Base-by-base conservation (phyloP, 2,113 vertebrate species). In the Athene noctua region DNA sequence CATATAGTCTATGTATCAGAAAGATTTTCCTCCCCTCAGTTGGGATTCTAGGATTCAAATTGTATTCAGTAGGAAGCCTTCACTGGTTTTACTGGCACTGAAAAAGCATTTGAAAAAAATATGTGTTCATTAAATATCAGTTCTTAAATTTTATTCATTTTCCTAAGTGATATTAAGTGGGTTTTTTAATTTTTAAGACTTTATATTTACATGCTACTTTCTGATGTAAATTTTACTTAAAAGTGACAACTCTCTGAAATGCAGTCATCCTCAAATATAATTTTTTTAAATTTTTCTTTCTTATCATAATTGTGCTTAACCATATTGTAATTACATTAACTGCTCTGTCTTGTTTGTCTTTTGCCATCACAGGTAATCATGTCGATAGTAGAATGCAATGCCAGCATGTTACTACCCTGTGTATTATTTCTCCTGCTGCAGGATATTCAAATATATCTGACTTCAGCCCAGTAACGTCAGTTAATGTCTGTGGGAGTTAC, bases 131-230 rank as follows among this genome's bases (percentile, higher is more conserved):
- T 87, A 44, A 90, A 95, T 73, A 57, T 36, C 13, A 81, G 36
- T 92, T 86, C 63, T 80, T 88, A 80, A 89, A 91, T 93, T 86
- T 81, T 88, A 79, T 74, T 92, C 7, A 22, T 73, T 94, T 82
- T 94, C 89, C 61, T 74, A 95, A 95, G 93, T 85, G 62, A 5
- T 21, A 89, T 71, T 34, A 80, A 80, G 47, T 13, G 6, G 14
- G 21, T 32, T 67, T 83, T 88, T 77, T 2, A 30, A 21, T 54
- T 80, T 61, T 91, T 70, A 77, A 80, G n/a, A n/a, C 2, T 70
- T 92, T 10, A n/a, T 83, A 61, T 79, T 86, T 75, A n/a, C 19
- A 17, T 40, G 32, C 30, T 13, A 58, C 11, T 42, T 89, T 70
- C n/a, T 55, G 32, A 38, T 79, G 21, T 27, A 80, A 77, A 57